A percentile compares a stretch with the other conserved stretches of the same genome.
Conservation (phyloP, 35 echinoderm and acorn worm genomes). For the Amphiura filiformis region DNA sequence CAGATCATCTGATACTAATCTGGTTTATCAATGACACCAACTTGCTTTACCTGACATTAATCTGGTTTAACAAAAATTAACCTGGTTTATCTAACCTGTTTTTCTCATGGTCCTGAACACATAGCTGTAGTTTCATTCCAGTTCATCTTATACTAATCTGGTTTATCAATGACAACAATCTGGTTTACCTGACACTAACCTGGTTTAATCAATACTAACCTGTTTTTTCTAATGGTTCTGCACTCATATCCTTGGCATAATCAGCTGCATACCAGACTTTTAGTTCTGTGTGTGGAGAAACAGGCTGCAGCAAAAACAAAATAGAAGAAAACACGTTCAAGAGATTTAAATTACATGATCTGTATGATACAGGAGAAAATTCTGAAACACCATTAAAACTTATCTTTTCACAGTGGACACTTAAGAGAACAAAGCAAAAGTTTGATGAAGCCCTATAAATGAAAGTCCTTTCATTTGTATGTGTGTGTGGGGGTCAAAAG, state of each 20-base stretch:
- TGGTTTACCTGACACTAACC: background rate
- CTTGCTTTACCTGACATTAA: too few relatives aligned
- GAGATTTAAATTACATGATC: background rate
- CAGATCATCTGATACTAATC: too few relatives aligned
- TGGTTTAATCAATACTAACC: slow-evolving; percentile 16
- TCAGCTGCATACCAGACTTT: slow-evolving; percentile 96
- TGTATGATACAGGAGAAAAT: too few relatives aligned
- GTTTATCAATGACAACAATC: too few relatives aligned
- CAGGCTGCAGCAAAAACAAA: slow-evolving; percentile 57
- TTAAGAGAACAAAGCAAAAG: too few relatives aligned
- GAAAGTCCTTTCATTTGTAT: too few relatives aligned
- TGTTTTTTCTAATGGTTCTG: slow-evolving; percentile 37
- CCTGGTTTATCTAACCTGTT: background rate
- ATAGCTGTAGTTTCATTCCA: background rate
- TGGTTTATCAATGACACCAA: too few relatives aligned
- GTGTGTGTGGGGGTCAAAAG: too few relatives aligned
- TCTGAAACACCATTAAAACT: too few relatives aligned
- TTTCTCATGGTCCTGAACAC: background rate
- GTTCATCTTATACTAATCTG: background rate
- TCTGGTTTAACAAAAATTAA: too few relatives aligned
- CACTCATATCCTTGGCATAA: slow-evolving; percentile 90
- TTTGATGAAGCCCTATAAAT: too few relatives aligned
- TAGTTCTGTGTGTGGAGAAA: slow-evolving; percentile 88
- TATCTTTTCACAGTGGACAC: too few relatives aligned
- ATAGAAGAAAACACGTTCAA: background rate